Evolutionary conservation across 2,797 vertebrate species (phyloP), one percentile per base, ranked within the genome.

Genomic region (Parotocinclus haroldoi): DNA sequence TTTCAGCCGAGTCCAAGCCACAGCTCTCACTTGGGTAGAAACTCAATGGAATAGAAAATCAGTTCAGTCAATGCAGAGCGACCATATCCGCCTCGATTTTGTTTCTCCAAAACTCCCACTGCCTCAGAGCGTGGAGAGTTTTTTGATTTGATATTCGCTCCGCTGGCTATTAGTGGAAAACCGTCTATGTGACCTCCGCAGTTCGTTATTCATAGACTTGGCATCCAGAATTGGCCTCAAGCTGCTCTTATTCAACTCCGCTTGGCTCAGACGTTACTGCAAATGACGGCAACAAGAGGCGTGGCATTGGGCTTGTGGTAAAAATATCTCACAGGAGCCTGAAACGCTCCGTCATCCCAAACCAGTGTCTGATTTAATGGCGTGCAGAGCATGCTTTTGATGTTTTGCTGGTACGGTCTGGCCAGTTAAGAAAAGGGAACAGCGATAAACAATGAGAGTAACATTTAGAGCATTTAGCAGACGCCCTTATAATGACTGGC

Each of bases 151-250:
- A 52, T 27, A 18, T 38, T 64, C 38, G 50, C 4, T 13, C 10
- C 36, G 13, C 16, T 40, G 27, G 10, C 53, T 57, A 45, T 58
- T 51, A 44, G 44, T 53, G 40, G n/a, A 58, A 52, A 27, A 18
- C 54, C 10, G 44, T 14, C 13, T 11, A 51, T 45, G 39, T 4
- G n/a, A 13, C 38, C 36, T 40, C 10, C 57, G 18, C n/a, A 9
- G 3, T 69, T 36, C 13, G 40, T 67, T 68, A 53, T 37, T 71
- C 48, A 46, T 13, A 48, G 48, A 53, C 7, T 65, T 46, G 16
- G 42, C 65, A 17, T 59, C 49, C 56, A 59, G 44, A 60, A 65
- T 65, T 54, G 39, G 61, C 50, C 19, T 38, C 11, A 5, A 39
- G 12, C 27, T 39, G 36, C 17, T 63, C 13, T 4, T 9, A 39